A percentile compares a stretch with the other conserved stretches of the same genome.
These are phyloP conservation scores for Rana temporaria DNA, from an alignment of 2,113 vertebrate species.

Conservation along the genomic window DNA sequence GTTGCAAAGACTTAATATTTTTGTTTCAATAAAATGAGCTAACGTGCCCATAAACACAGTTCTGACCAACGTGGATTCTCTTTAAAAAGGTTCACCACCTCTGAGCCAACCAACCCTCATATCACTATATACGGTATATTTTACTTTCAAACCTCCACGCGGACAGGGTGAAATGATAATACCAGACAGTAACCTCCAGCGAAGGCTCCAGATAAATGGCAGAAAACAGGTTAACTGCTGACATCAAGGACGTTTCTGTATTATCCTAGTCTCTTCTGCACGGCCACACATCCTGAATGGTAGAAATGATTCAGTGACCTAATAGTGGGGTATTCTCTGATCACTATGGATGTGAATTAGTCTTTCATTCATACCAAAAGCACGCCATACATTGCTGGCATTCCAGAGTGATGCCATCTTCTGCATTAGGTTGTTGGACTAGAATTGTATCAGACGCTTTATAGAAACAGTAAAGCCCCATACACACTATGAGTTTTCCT, in stretches of 20 bases:
- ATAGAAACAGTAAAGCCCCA: no score
- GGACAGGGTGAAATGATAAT: no score
- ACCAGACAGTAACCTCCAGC: no score
- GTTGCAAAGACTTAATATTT: no score
- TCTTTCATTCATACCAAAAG: background rate
- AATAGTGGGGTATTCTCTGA: background rate
- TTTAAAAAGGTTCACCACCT: no score
- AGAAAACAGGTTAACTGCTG: background rate
- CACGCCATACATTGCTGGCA: background rate
- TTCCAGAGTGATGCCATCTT: background rate
- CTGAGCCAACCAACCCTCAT: no score
- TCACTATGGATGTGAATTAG: background rate
- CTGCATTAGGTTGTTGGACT: background rate
- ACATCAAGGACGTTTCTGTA: background rate
- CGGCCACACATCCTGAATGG: conserved; percentile 36
- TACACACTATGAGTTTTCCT: no score
- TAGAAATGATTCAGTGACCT: conserved; percentile 4
- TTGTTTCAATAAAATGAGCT: no score
- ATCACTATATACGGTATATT: no score
- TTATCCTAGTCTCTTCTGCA: conserved; percentile 26
- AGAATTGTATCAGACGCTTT: background rate
- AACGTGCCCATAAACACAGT: no score
- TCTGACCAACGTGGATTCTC: no score
- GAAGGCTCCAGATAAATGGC: background rate
- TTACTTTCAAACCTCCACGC: no score